Evolutionary conservation across 2,888 invertebrate genomes (phyloP).

Genomic region (Epinotia ramella): DNA sequence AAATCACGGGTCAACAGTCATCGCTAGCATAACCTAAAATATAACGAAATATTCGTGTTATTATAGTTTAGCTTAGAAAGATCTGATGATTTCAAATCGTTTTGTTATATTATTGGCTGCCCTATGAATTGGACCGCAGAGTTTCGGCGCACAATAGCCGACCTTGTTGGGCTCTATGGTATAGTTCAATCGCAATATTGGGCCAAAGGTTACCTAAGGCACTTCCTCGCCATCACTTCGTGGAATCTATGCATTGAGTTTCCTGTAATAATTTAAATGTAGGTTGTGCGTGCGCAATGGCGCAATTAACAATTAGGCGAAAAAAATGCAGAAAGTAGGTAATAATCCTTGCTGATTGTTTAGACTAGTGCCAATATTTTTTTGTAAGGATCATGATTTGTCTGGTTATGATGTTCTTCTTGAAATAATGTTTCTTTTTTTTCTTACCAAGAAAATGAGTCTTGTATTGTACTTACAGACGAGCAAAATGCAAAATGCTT

Average conservation of each 20-base stretch:
- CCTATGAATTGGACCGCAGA: constrained; percentile 61
- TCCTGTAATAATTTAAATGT: neutral
- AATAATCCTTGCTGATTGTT: no score
- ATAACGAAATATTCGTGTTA: neutral
- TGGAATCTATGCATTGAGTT: constrained; percentile 61
- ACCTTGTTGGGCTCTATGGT: constrained; percentile 70
- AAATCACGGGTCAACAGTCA: no score
- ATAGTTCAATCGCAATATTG: constrained; percentile 77
- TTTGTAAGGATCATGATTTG: no score
- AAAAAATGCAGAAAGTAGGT: no score
- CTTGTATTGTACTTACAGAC: no score
- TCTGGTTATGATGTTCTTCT: no score
- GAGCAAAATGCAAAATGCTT: no score
- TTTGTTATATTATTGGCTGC: constrained; percentile 64
- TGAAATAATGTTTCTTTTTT: no score
- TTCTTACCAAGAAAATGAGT: no score
- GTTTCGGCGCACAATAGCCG: constrained; percentile 65
- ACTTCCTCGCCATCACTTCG: constrained; percentile 51
- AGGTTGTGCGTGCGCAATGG: neutral
- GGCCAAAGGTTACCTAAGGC: constrained; percentile 74
- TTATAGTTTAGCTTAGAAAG: constrained; percentile 46
- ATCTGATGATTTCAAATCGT: constrained; percentile 64
- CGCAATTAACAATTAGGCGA: no score
- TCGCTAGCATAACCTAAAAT: no score
- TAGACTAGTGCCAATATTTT: no score